Evolutionary conservation across 2,888 invertebrate species (phyloP).

Genomic region (Cosmia pyralina): DNA sequence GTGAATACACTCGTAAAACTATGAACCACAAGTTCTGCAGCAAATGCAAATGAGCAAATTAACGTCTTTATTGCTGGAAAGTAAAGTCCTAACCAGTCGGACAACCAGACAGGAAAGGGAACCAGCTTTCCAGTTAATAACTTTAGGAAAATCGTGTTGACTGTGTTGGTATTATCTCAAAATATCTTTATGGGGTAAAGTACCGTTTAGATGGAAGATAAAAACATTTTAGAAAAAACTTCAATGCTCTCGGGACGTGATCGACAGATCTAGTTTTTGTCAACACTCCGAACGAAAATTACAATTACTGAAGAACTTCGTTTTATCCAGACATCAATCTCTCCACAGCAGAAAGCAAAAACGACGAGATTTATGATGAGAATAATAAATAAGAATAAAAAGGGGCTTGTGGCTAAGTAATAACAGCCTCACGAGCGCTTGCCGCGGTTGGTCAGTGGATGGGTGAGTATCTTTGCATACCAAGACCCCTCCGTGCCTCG

Average conservation of each 20-base stretch:
- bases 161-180: slow-evolving; percentile 25
- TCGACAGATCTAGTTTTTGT: slow-evolving; percentile 43
- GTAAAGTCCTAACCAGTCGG: slow-evolving; percentile 52
- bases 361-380: neutral
- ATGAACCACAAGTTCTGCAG: slow-evolving; percentile 16
- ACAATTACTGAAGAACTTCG: neutral
- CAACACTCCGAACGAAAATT: slow-evolving; percentile 29
- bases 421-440: no score
- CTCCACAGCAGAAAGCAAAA: neutral
- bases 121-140: slow-evolving; percentile 59
- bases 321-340: slow-evolving; percentile 39
- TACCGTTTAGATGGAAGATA: slow-evolving; percentile 35
- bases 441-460: no score
- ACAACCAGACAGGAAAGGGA: slow-evolving; percentile 50
- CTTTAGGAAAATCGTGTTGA: slow-evolving; percentile 41
- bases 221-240: slow-evolving; percentile 18
- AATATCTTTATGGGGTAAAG: slow-evolving; percentile 46
- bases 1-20: slow-evolving; percentile 34
- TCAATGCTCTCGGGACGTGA: slow-evolving; percentile 30
- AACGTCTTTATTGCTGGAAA: slow-evolving; percentile 55
- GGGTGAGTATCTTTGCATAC: no score
- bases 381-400: neutral
- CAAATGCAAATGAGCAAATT: slow-evolving; percentile 50
- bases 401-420: no score
- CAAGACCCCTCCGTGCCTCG: no score